Conservation (phyloP, 2,888 invertebrate genomes). For the Andrena praecox region DNA sequence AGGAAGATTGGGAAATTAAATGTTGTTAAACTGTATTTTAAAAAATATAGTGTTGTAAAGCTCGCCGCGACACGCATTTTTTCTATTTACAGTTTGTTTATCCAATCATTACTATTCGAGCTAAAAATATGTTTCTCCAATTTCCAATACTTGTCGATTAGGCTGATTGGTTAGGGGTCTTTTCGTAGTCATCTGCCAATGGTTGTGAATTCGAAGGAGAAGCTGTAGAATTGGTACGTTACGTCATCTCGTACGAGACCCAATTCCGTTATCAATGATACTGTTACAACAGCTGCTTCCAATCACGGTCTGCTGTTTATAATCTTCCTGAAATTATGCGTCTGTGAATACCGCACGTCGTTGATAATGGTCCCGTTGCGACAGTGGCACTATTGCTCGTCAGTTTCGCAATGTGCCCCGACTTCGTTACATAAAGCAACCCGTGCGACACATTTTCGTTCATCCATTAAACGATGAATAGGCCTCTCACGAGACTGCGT, state of each 20-base stretch:
- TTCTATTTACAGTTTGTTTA: too few relatives aligned
- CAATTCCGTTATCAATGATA: slow-evolving; percentile 64
- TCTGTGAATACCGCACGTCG: slow-evolving; percentile 18
- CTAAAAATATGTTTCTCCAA: too few relatives aligned
- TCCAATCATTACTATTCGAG: too few relatives aligned
- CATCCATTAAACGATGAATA: slow-evolving; percentile 39
- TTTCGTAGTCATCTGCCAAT: background rate
- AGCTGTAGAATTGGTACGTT: slow-evolving; percentile 15
- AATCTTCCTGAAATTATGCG: slow-evolving; percentile 50
- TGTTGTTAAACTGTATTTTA: too few relatives aligned
- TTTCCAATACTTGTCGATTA: background rate
- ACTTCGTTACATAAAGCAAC: slow-evolving; percentile 38
- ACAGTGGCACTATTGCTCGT: slow-evolving; percentile 18
- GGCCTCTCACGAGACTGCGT: background rate
- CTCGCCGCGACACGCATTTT: too few relatives aligned
- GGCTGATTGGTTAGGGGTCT: background rate
- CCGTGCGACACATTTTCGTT: slow-evolving; percentile 40
- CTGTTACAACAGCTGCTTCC: slow-evolving; percentile 61
- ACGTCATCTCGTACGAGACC: slow-evolving; percentile 57
- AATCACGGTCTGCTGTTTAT: slow-evolving; percentile 47
- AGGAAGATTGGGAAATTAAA: too few relatives aligned
- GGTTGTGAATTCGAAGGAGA: background rate
- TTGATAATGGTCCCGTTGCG: slow-evolving; percentile 40
- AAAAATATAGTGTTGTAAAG: too few relatives aligned
- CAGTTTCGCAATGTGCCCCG: slow-evolving; percentile 30